Evolutionary conservation across 2,113 vertebrate genomes (phyloP).

Genomic region (Laticauda colubrina): DNA sequence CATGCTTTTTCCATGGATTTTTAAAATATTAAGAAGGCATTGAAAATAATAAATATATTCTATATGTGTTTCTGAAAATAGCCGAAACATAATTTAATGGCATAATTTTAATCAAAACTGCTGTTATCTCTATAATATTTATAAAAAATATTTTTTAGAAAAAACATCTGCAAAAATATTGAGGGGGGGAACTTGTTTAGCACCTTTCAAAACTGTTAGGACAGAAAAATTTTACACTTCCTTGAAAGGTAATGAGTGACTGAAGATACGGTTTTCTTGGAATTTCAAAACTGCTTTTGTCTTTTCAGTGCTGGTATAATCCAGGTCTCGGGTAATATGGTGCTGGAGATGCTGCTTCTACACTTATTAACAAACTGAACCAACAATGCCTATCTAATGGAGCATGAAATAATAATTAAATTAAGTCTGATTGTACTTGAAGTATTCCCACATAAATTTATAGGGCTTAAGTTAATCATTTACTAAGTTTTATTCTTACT

Average conservation of each 20-base stretch:
- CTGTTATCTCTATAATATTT: not conserved
- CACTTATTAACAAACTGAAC: not conserved
- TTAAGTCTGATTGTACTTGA: not conserved
- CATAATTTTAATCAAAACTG: not conserved
- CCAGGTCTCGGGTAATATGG: not conserved
- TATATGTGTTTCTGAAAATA: not conserved
- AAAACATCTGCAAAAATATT: not conserved
- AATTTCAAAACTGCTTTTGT: not conserved
- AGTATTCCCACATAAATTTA: not conserved
- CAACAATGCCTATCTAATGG: not conserved
- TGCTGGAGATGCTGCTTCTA: not conserved
- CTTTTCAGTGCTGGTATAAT: not conserved
- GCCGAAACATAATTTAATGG: not conserved
- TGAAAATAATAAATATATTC: not conserved
- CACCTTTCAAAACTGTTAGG: not conserved
- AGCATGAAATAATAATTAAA: not conserved
- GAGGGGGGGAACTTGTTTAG: not conserved
- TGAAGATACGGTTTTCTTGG: not conserved
- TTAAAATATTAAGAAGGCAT: not conserved
- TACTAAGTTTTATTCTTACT: not conserved
- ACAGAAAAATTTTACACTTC: not conserved
- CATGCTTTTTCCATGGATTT: not conserved
- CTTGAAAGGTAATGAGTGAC: not conserved
- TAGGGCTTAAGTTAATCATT: not conserved
- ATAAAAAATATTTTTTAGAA: not conserved